These are phyloP conservation scores for Pantelozetes paolii DNA, from an alignment of 2,888 invertebrate species.

Conservation along the genomic window DNA sequence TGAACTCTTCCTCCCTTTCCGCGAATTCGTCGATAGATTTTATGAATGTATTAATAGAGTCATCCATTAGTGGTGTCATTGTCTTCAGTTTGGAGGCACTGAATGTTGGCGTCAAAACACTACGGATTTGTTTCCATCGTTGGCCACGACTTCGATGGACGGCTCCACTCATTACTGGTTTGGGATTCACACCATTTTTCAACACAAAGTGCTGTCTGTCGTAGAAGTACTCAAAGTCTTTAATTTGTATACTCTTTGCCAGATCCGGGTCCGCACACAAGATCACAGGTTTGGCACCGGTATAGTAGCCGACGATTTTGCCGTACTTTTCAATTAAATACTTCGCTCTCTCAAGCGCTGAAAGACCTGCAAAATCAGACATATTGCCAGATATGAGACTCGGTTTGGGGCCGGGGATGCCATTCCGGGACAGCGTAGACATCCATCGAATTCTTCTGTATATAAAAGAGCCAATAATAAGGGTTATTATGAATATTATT, in stretches of 20 bases:
- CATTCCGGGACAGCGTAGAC: conserved; percentile 32
- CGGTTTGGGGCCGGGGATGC: conserved; percentile 44
- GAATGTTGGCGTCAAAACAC: conserved; percentile 46
- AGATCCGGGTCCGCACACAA: conserved; percentile 44
- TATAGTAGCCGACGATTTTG: conserved; percentile 44
- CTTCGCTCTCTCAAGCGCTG: conserved; percentile 33
- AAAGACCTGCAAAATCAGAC: conserved; percentile 15
- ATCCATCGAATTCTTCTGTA: background rate
- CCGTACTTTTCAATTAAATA: conserved; percentile 45
- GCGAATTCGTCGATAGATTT: conserved; percentile 31
- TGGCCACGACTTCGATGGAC: conserved; percentile 35
- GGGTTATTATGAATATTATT: no score
- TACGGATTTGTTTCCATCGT: conserved; percentile 46
- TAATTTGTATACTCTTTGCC: conserved; percentile 50
- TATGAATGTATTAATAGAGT: conserved; percentile 39
- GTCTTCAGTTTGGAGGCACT: conserved; percentile 46
- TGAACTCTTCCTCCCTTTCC: conserved; percentile 41
- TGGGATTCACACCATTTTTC: conserved; percentile 11
- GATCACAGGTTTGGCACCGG: conserved; percentile 43
- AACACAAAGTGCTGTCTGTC: conserved; percentile 48
- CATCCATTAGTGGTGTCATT: conserved; percentile 39
- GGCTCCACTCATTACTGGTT: background rate
- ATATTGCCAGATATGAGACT: conserved; percentile 42
- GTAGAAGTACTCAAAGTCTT: conserved; percentile 50
- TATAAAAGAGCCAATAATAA: no score